Percentiles rank a stretch among this genome's conserved stretches.
phyloP scores from a whole-genome alignment of 2,888 invertebrate species.

The Nephrotoma guestfalica region DNA sequence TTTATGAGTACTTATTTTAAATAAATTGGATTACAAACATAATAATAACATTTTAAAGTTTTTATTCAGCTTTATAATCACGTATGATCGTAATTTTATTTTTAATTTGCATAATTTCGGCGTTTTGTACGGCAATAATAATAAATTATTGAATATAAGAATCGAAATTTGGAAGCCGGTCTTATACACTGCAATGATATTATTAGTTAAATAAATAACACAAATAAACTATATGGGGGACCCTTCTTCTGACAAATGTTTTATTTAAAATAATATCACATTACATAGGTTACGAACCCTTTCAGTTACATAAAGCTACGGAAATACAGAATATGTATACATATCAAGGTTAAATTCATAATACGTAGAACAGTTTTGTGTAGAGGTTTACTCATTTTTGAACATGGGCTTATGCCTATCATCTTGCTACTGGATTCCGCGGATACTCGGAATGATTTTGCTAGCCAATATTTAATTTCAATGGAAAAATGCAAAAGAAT shows the following conservation, averaged over 20 bases:
- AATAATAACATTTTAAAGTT: not conserved
- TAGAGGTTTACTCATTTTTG: too few species aligned
- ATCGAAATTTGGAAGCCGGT: not conserved
- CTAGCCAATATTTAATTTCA: too few species aligned
- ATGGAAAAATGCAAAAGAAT: too few species aligned
- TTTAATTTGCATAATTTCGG: not conserved
- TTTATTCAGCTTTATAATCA: not conserved
- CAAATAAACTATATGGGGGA: not conserved
- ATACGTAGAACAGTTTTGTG: too few species aligned
- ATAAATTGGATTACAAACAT: not conserved
- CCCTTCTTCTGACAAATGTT: not conserved
- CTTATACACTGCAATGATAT: not conserved
- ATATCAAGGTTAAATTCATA: not conserved
- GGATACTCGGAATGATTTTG: too few species aligned
- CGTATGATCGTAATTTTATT: not conserved
- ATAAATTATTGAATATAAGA: not conserved
- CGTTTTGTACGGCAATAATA: not conserved
- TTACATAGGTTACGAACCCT: not conserved
- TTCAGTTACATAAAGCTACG: not conserved
- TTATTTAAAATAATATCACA: not conserved
- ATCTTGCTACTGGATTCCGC: too few species aligned
- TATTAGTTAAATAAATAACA: too few species aligned
- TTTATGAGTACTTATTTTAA: not conserved
- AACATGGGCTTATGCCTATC: too few species aligned
- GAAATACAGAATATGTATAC: not conserved